Base-by-base conservation (phyloP, 2,113 vertebrate species). In the Gavia stellata region DNA sequence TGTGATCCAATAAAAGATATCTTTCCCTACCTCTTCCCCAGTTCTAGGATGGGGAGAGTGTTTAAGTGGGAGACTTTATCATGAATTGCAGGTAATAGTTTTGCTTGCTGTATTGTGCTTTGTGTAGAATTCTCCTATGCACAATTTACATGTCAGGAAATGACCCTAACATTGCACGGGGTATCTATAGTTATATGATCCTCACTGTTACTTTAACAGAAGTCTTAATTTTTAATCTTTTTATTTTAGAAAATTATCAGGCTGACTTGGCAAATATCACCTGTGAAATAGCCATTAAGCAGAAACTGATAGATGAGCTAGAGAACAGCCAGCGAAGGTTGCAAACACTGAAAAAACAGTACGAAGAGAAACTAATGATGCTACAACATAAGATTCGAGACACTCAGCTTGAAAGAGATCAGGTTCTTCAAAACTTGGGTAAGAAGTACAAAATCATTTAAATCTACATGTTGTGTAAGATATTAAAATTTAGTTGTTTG, bases 211-310 rank as follows among this genome's bases (percentile, higher is more conserved):
- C 15, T 49, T 84, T 87, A 94, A 75, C 29, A 72, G 14, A 67
- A 68, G 17, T 53, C 17, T 71, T 73, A 24, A 28, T 63, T 83
- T 81, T 86, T 65, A 38, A 75, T 89, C 4, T 96, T 92, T 97
- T 88, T 65, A 24, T 96, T 95, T 92, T 89, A 99, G 99, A 99
- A 63, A 99, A 98, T 92, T 99, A 99, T 93, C 99, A 99, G 85
- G 99, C 99, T 13, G 99, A 99, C 97, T 96, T 99, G 97, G 99
- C 99, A 94, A 99, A 99, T 95, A 99, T 99, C 97, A 99, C 99
- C 34, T 99, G 99, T 96, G 99, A 99, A 98, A 99, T 99, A 96
- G 99, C 99, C 88, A 99, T 99, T 96, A 99, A 99, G 97, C 99
- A 99, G 97, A 99, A 99, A 94, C 98, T 99, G 91, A 99, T 99